Evolutionary conservation across 2,113 vertebrate species (phyloP), one percentile per base, ranked within the genome.

Genomic region (Rousettus leschenaultii): DNA sequence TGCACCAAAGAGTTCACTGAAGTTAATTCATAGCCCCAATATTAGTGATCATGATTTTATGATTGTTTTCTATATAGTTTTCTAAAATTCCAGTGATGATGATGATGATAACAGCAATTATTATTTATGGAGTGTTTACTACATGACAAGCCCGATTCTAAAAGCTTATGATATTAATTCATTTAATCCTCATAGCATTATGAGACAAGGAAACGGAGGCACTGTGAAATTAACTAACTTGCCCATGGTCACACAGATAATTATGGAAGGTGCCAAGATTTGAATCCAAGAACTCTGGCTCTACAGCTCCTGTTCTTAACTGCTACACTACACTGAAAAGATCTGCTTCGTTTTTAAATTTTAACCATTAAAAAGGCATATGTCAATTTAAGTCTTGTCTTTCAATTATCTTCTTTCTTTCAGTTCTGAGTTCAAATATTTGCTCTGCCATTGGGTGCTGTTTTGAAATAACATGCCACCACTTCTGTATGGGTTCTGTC

Each of bases 51-150:
- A 91, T 55, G 93, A 89, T 51, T 93, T 84, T 53, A 80, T 77
- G 11, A 26, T 59, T 86, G n/a, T 66, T 93, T 86, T 61, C 63
- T 59, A 68, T 30, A 75, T 10, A 59, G 63, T 61, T 82, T 93
- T 95, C 90, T 96, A 90, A 89, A 86, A 86, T 53, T 75, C 30
- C 51, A 38, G 40, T n/a, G 68, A 85, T 84, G 51, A 87, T 45
- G 10, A 74, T 86, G 51, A n/a, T 48, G 59, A 96, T 30, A 35
- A 87, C 2, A 90, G 40, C 7, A 65, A n/a, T 57, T 79, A 80
- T 61, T 78, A 89, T 51, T 53, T 82, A 88, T 35, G 59, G 30
- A 92, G 30, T 40, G 43, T 19, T 95, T 70, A 70, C 43, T 43
- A 75, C 9, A 79, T 7, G 53, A 28, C 35, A 96, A 71, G 63